Base-by-base conservation (phyloP, 2,113 vertebrate species). In the Syngnathus scovelli region DNA sequence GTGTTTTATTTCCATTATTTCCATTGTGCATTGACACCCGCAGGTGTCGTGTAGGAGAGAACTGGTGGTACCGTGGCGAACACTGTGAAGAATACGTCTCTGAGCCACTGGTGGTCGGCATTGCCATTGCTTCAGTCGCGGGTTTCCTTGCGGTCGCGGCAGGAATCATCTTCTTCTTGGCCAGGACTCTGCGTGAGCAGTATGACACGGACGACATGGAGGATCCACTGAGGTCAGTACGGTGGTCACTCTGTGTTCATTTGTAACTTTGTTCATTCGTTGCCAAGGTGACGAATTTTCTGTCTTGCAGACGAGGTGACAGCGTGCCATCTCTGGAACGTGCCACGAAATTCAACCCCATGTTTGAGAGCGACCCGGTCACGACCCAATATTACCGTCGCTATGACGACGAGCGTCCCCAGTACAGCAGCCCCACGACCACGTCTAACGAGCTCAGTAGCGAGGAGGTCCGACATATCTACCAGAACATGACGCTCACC, bases 41-140 rank as follows among this genome's bases (percentile, higher is more conserved):
- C 67, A 98, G 97, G 68, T 99, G 96, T 78, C 93, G 92, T 4
- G 95, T 96, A 0, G 95, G 97, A 62, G 94, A 95, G 82, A 96
- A 95, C 83, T 98, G 96, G 95, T 98, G 95, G 95, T 98, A 95
- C 68, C 93, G 95, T 11, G 97, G 95, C 0, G 92, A 98, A 65
- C 96, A 93, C 81, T 99, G 96, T 55, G 88, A 91, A 72, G 95
- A 98, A 69, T 96, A 93, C 0, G 93, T 98, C 18, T 99, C 95
- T 0, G 96, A 96, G 78, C 91, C 95, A 0, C 78, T 96, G 67
- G 93, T 98, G 19, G 94, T 98, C 2, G 93, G 92, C 37, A 92
- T 96, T 37, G 92, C 94, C 7, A 88, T 98, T 0, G 92, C 90
- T 58, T 93, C 93, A 0, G 92, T 96, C 43, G 88, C 86, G 23